phyloP scores from a whole-genome alignment of 2,888 invertebrate species.

The Trissonchulus sp. region DNA sequence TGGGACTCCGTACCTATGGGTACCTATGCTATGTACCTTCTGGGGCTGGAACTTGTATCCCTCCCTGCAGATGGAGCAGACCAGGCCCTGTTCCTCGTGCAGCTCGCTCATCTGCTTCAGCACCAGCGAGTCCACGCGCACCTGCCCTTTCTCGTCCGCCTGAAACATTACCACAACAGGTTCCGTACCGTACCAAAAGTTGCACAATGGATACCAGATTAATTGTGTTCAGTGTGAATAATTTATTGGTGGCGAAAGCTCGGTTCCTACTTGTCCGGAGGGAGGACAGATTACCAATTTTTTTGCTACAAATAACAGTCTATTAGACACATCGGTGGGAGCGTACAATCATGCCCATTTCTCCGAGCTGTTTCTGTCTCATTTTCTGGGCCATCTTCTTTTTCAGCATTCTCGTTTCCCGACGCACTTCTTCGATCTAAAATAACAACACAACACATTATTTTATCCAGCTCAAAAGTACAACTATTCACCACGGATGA shows the following conservation, averaged over 20 bases:
- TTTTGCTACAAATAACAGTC: no score
- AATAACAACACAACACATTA: no score
- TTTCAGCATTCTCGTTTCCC: constrained; percentile 90
- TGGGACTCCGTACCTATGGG: no score
- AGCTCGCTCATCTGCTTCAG: constrained; percentile 74
- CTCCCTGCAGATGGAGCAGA: constrained; percentile 94
- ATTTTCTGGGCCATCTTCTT: constrained; percentile 97
- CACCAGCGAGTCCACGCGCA: constrained; percentile 79
- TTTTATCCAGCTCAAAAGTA: no score
- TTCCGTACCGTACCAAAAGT: no score
- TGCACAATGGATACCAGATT: no score
- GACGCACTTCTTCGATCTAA: constrained; percentile 81
- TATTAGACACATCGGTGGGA: no score
- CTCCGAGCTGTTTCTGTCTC: constrained; percentile 87
- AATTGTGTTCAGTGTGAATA: background rate
- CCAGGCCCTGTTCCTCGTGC: constrained; percentile 87
- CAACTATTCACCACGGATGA: no score
- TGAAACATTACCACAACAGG: constrained; percentile 56
- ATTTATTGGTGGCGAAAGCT: constrained; percentile 1
- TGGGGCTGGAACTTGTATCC: constrained; percentile 74
- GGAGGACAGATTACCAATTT: no score
- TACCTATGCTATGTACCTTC: constrained; percentile 53
- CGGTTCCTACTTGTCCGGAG: constrained; percentile 32
- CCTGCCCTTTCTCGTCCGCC: constrained; percentile 86
- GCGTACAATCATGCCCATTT: constrained; percentile 66